Evolutionary conservation across 2,797 vertebrate genomes (phyloP), one percentile per base, ranked within the genome.

Genomic region (Sebastes alutus): DNA sequence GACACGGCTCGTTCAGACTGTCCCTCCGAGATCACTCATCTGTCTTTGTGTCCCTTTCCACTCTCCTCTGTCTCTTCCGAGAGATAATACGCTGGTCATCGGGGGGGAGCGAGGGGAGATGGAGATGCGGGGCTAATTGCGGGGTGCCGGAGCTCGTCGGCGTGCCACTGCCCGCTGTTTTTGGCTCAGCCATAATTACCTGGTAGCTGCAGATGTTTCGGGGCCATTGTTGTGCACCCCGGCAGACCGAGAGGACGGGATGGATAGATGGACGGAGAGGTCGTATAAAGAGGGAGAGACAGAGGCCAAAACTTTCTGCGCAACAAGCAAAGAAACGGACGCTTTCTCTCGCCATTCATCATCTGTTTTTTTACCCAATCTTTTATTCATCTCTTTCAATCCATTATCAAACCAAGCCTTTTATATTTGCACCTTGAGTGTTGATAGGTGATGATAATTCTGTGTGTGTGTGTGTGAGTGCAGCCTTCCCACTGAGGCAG

Each of bases 191-290:
- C 60, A 7, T 98, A 99, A 99, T 99, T 98, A 98, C 97, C 97
- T 97, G 87, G 96, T 97, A 96, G 97, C 96, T 96, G 96, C 98
- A 99, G 97, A 98, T 99, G 98, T 98, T 98, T 97, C 95, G 92
- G 94, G 94, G 94, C 96, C 97, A 98, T 98, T 98, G 97, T 98
- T 97, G 96, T 96, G 93, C 94, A 95, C 96, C 95, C 97, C 96
- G 97, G 84, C 76, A 32, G 85, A 86, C 66, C 74, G 66, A 72
- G 73, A 69, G 32, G 75, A 74, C 62, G 27, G 63, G 82, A 84
- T 27, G 75, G 84, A 84, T 64, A 27, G 85, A 86, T 42, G 87
- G 68, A 88, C 12, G 60, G 77, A 78, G 61, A 80, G 80, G 76
- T 62, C 58, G 30, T 0, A 66, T 5, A 32, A 33, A 68, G 61